phyloP scores from a whole-genome alignment of 1,140 invertebrate species.

The Tetramorium simillimum region DNA sequence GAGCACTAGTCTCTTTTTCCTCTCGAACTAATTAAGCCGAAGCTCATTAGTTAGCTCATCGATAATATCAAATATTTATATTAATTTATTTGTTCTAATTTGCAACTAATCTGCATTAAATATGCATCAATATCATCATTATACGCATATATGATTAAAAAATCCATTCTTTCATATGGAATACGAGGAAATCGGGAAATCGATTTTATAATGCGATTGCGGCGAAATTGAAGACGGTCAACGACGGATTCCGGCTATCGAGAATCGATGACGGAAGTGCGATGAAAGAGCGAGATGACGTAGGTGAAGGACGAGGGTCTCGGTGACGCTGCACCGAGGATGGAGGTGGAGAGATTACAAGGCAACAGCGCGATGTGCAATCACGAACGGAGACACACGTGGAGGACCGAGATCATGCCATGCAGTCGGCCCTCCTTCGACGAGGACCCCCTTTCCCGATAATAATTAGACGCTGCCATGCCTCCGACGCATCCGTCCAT shows the following conservation, averaged over 20 bases:
- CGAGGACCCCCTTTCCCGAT: slow-evolving; percentile 71
- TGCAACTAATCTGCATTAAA: not conserved
- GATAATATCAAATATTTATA: slow-evolving; percentile 5
- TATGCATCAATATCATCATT: not conserved
- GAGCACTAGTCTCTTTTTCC: not conserved
- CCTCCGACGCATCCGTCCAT: slow-evolving; percentile 56
- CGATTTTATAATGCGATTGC: slow-evolving; percentile 6
- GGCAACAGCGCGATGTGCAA: slow-evolving; percentile 76
- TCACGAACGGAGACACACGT: slow-evolving; percentile 73
- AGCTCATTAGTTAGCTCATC: not conserved
- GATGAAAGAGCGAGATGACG: slow-evolving; percentile 33
- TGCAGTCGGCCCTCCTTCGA: slow-evolving; percentile 70
- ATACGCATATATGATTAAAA: not conserved
- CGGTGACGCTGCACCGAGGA: not conserved
- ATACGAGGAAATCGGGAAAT: not conserved
- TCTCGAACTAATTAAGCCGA: not conserved
- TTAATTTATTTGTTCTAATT: not conserved
- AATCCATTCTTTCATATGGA: not conserved
- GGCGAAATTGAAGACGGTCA: not conserved
- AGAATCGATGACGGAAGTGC: slow-evolving; percentile 75
- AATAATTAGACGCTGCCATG: slow-evolving; percentile 78
- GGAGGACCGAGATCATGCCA: slow-evolving; percentile 73
- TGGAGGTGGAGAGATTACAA: slow-evolving; percentile 76
- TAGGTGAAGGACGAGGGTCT: slow-evolving; percentile 6
- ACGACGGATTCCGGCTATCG: slow-evolving; percentile 56